phyloP scores from a whole-genome alignment of 2,888 invertebrate genomes.

The Athalia circularis region DNA sequence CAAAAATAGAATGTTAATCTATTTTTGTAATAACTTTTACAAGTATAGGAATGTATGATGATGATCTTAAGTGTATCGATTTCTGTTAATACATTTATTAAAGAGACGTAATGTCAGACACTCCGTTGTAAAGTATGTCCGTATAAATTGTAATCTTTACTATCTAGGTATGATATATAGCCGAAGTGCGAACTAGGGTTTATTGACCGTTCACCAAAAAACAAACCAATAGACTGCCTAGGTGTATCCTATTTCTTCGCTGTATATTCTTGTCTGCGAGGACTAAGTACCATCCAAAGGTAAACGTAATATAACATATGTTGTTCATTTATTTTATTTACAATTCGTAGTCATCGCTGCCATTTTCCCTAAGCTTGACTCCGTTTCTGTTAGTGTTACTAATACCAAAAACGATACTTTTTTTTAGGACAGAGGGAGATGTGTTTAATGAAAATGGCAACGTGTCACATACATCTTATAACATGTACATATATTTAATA shows the following conservation, averaged over 20 bases:
- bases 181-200: slow-evolving; percentile 6
- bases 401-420: too few species aligned
- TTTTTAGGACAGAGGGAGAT: neutral
- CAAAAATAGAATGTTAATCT: slow-evolving; percentile 64
- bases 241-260: neutral
- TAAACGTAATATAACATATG: slow-evolving; percentile 11
- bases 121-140: slow-evolving; percentile 23
- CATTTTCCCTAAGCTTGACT: neutral
- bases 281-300: slow-evolving; percentile 35
- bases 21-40: slow-evolving; percentile 58
- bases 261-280: neutral
- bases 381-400: neutral
- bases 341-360: slow-evolving; percentile 34
- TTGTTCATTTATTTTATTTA: slow-evolving; percentile 42
- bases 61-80: slow-evolving; percentile 47
- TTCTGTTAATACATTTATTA: slow-evolving; percentile 21
- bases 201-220: neutral
- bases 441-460: slow-evolving; percentile 11
- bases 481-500: slow-evolving; percentile 22
- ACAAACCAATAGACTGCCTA: neutral
- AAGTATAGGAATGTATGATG: slow-evolving; percentile 61
- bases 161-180: slow-evolving; percentile 11
- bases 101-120: slow-evolving; percentile 19
- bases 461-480: slow-evolving; percentile 25
- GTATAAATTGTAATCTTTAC: slow-evolving; percentile 13